Evolutionary conservation across 1,140 invertebrate species (phyloP), one percentile per base, ranked within the genome.

Genomic region (Neodiprion fabricii): DNA sequence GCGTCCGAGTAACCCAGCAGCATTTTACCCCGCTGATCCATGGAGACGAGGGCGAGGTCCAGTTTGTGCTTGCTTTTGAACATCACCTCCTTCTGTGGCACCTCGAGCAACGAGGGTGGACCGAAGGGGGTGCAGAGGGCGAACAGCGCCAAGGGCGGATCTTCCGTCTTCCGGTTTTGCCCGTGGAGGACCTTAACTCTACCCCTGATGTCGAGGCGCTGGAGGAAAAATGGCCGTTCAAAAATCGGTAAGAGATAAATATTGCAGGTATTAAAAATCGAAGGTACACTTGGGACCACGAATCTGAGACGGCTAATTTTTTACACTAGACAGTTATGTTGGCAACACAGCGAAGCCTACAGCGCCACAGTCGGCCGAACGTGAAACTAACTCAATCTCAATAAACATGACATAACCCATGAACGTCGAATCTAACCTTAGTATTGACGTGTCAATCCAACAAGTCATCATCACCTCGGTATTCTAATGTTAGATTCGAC

Each of bases 11-110:
- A 98, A 7, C 97, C 97, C 72, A 99, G 91, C 71, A 99, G 90
- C 91, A 97, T 93, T 88, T 98, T 98, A 28, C 98, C 98, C 81
- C 97, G 93, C 91, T 96, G 96, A 89, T 99, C 98, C 96, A 99
- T 99, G 7, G 97, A 98, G 69, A 99, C 95, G 53, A 99, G 91
- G 70, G 95, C 94, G 40, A 99, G 92, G 89, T 99, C 98, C 72
- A 99, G 91, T 86, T 99, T 99, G 90, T 99, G 98, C 90, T 99
- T 99, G 84, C 96, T 98, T 89, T 99, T 99, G 89, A 99, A 99
- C 93, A 98, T 98, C 74, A 98, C 95, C 89, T 99, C 97, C 84
- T 98, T 96, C 82, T 96, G 95, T 7, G 95, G 95, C 80, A 96
- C 95, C 85, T 97, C 96, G 23, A 96, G 87, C 12, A 97, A 88